These are phyloP conservation scores for Sesia bembeciformis DNA, from an alignment of 2,888 invertebrate species.

Conservation along the genomic window DNA sequence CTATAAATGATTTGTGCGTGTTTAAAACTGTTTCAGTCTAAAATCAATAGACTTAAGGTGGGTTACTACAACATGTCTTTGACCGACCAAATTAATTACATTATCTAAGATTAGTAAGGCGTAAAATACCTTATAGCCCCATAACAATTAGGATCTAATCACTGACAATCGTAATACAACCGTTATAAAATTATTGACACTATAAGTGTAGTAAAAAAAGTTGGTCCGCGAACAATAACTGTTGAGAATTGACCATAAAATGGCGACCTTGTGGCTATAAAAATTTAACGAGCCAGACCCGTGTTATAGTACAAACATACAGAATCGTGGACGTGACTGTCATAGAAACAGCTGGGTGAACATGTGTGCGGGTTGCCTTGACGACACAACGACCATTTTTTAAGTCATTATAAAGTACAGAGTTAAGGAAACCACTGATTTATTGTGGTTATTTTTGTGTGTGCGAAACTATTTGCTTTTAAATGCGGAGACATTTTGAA, in stretches of 20 bases:
- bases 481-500: no score
- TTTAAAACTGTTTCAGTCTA: no score
- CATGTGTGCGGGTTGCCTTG: constrained; percentile 37
- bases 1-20: no score
- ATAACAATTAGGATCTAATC: constrained; percentile 67
- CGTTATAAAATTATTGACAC: constrained; percentile 53
- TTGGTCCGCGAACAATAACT: constrained; percentile 66
- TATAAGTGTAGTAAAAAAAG: constrained; percentile 50
- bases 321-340: constrained; percentile 63
- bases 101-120: neutral
- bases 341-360: constrained; percentile 63
- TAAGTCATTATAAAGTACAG: constrained; percentile 3
- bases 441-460: neutral
- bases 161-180: constrained; percentile 60
- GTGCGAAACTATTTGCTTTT: no score
- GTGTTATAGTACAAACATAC: constrained; percentile 48
- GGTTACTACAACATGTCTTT: no score
- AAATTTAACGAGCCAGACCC: constrained; percentile 71
- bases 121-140: constrained; percentile 53
- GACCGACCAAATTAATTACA: neutral
- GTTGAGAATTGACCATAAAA: constrained; percentile 73
- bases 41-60: no score
- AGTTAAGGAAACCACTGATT: neutral
- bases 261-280: constrained; percentile 74
- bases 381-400: constrained; percentile 15